Evolutionary conservation across 2,797 vertebrate genomes (phyloP).

Genomic region (Propithecus perrieri): DNA sequence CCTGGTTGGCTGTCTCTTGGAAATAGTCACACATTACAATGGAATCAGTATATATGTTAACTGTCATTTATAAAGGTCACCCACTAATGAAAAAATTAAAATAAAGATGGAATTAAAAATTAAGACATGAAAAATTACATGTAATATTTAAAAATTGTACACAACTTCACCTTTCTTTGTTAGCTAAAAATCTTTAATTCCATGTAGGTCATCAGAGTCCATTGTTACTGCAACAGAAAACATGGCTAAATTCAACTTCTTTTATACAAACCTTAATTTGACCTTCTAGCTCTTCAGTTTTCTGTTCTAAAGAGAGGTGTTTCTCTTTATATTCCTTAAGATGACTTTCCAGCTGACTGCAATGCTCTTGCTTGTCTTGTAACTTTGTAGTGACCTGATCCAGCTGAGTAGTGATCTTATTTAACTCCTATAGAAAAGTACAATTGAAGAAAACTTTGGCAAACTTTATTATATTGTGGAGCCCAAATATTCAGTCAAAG

Average conservation of each 20-base stretch:
- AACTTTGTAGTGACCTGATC: slow-evolving; percentile 91
- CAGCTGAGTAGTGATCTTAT: slow-evolving; percentile 90
- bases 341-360: slow-evolving; percentile 90
- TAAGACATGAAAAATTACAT: slow-evolving; percentile 28
- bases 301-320: slow-evolving; percentile 92
- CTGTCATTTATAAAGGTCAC: slow-evolving; percentile 9
- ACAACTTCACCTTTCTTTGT: neutral
- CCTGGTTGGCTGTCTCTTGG: neutral
- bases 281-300: slow-evolving; percentile 90
- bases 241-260: neutral
- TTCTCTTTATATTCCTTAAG: slow-evolving; percentile 96
- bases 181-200: slow-evolving; percentile 37
- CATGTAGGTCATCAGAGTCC: neutral
- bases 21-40: neutral
- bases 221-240: neutral
- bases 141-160: neutral
- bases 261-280: slow-evolving; percentile 91
- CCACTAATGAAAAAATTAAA: slow-evolving; percentile 43
- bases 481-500: neutral
- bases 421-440: slow-evolving; percentile 90
- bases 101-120: slow-evolving; percentile 55
- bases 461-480: neutral
- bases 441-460: slow-evolving; percentile 54
- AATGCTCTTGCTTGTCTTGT: slow-evolving; percentile 93
- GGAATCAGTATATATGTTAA: neutral